Base-by-base conservation (phyloP, 2,888 invertebrate species). In the Drosophila testacea region DNA sequence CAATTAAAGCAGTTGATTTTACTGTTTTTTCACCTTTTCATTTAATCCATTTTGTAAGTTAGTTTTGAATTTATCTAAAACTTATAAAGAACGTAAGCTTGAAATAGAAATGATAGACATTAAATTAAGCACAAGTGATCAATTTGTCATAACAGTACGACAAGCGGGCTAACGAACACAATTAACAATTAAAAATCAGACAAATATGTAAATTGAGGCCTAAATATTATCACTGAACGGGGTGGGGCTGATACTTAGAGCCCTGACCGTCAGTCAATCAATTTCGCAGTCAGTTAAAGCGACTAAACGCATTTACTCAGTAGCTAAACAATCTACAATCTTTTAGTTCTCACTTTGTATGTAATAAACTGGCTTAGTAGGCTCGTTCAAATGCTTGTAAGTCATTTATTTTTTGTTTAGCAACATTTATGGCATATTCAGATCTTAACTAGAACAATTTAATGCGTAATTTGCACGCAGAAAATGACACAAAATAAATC, bases 401-500 rank as follows among this genome's bases (percentile, higher is more conserved):
- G 52, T 57, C 10, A 54, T 57, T 55, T 44, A 55, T 41, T 57
- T 42, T 67, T 67, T 60, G 30, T 66, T 51, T 54, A 13, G 52
- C 60, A 41, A 70, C 76, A 60, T 81, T 83, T 79, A 81, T 77
- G 71, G 79, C 79, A 79, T 79, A 69, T 47, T 66, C 34, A n/a
- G 74, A 79, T 77, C 62, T 69, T 68, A 81, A 79, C 79, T 83
- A 60, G 68, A 52, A 38, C 68, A 74, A 66, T 77, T 82, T 78
- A 64, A 78, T 78, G 80, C 78, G 73, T 76, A 64, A 81, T 71
- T 83, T 79, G 77, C 69, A 77, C 79, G 79, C 79, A 81, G 57
- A 72, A 75, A 78, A 59, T 62, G 57, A 27, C 50, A 63, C 34
- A 28, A 54, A 75, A 42, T 61, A 78, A 78, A 73, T 79, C 69